These are phyloP conservation scores for Phenganax marumi DNA, from an alignment of 92 coral and sea anemone species.

Conservation along the genomic window DNA sequence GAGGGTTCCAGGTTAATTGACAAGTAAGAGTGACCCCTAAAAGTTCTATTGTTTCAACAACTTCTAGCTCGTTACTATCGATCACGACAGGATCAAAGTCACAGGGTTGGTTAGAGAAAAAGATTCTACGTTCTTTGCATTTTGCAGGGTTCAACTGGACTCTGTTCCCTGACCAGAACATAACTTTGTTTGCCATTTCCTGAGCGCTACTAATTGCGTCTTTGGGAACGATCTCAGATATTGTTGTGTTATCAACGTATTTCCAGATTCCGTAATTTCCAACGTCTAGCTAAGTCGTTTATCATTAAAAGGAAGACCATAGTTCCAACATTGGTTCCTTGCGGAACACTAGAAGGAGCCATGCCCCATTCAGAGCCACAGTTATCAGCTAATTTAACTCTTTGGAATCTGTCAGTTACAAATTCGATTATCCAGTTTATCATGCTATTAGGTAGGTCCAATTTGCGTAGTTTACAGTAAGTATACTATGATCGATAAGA, in stretches of 20 bases:
- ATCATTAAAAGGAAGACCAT: background rate
- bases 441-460: too few relatives aligned
- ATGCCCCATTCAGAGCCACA: slow-evolving; percentile 5
- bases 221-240: background rate
- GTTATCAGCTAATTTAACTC: background rate
- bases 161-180: slow-evolving; percentile 20
- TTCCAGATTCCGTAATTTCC: too few relatives aligned
- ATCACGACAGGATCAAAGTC: slow-evolving; percentile 17
- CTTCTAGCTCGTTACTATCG: slow-evolving; percentile 38
- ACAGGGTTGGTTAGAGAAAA: slow-evolving; percentile 1
- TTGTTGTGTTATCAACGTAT: background rate
- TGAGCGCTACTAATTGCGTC: background rate
- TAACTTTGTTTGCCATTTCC: background rate
- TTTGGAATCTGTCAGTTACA: too few relatives aligned
- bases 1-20: slow-evolving; percentile 14
- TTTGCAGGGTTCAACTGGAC: slow-evolving; percentile 26
- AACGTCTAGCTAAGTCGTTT: background rate
- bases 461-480: too few relatives aligned
- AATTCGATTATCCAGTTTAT: too few relatives aligned
- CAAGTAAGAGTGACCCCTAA: slow-evolving; percentile 8
- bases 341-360: background rate
- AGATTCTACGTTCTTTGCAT: background rate
- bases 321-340: background rate
- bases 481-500: too few relatives aligned
- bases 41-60: background rate